Evolutionary conservation across 2,888 invertebrate genomes (phyloP).

Genomic region (Nesidiocoris tenuis): DNA sequence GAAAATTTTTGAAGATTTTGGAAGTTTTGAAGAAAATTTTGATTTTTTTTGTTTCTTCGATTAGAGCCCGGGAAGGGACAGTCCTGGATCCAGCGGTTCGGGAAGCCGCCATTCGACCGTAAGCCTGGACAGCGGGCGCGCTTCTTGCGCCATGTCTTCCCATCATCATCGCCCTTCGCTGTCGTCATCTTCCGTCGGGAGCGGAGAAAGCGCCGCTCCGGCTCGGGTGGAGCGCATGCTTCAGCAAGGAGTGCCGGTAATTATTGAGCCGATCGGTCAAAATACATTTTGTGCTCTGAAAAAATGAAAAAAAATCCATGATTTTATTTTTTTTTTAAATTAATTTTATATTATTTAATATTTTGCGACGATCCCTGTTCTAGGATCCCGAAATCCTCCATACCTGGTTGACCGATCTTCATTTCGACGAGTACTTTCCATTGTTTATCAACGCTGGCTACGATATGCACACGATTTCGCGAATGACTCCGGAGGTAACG

Average conservation of each 20-base stretch:
- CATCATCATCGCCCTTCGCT: constrained; percentile 60
- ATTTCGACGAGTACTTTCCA: constrained; percentile 91
- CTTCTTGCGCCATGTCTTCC: constrained; percentile 60
- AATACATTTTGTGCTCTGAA: background rate
- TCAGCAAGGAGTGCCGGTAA: constrained; percentile 71
- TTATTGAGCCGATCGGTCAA: no score
- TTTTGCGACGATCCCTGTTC: constrained; percentile 50
- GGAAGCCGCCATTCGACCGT: constrained; percentile 88
- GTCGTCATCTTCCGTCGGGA: constrained; percentile 75
- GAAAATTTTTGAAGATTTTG: background rate
- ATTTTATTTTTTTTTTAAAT: constrained; percentile 48
- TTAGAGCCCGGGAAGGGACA: constrained; percentile 91
- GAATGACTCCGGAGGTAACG: constrained; percentile 92
- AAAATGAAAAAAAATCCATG: no score
- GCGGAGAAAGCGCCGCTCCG: constrained; percentile 57
- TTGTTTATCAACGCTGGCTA: constrained; percentile 94
- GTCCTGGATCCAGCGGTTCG: constrained; percentile 84
- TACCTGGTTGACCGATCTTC: constrained; percentile 90
- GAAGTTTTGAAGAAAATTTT: no score
- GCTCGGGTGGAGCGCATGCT: constrained; percentile 69
- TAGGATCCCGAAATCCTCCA: constrained; percentile 91
- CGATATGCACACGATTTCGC: constrained; percentile 95
- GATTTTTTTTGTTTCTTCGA: constrained; percentile 48
- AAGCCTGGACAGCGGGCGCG: constrained; percentile 86
- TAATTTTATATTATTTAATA: background rate